These are phyloP conservation scores for Galeopterus variegatus DNA, from an alignment of 2,113 vertebrate genomes.

Conservation along the genomic window DNA sequence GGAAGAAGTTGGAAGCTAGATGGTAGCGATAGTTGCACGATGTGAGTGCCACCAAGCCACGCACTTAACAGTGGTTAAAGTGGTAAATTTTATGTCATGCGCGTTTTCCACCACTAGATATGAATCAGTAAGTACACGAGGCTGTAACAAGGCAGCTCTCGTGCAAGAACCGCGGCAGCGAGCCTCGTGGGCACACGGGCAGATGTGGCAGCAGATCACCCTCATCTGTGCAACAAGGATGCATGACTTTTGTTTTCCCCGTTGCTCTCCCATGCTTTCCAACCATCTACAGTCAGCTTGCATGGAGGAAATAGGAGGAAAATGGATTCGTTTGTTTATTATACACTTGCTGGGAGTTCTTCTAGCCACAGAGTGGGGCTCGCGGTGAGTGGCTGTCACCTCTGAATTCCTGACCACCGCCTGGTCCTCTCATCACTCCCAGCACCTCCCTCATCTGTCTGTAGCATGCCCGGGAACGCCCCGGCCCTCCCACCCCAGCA, in stretches of 20 bases:
- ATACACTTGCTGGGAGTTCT: no score
- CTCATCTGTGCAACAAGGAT: no score
- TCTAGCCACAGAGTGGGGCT: neutral
- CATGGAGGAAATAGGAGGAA: neutral
- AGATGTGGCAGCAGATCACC: neutral
- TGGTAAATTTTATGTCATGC: no score
- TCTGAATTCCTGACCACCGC: neutral
- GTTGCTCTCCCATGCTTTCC: no score
- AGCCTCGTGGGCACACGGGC: no score
- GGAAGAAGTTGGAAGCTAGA: neutral
- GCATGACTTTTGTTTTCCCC: no score
- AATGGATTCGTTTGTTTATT: neutral
- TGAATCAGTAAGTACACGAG: no score
- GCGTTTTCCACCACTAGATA: neutral
- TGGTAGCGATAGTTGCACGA: fast-evolving
- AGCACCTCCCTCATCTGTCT: neutral
- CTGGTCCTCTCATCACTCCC: neutral
- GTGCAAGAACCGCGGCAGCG: no score
- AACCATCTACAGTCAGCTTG: neutral
- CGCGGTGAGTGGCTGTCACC: neutral
- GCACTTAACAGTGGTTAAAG: neutral
- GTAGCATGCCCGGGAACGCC: neutral
- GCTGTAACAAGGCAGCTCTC: no score
- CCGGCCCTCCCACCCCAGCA: no score
- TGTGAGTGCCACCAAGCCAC: fast-evolving